Evolutionary conservation across 2,888 invertebrate species (phyloP).

Genomic region (Acleris cristana): DNA sequence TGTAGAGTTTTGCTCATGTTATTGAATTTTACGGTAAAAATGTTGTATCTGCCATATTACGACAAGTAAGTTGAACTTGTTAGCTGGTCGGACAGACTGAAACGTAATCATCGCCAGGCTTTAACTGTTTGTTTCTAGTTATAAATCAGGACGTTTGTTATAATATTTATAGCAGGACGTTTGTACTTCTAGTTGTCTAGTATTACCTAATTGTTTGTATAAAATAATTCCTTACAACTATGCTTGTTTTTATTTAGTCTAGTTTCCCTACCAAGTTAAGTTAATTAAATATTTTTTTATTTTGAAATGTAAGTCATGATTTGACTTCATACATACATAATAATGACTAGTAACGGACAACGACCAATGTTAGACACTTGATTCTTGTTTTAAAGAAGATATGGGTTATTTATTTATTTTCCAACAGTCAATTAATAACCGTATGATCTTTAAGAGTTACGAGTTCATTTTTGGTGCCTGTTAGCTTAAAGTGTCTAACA

Average conservation of each 20-base stretch:
- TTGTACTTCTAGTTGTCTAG: conserved; percentile 44
- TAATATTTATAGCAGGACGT: conserved; percentile 75
- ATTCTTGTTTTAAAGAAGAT: too few relatives aligned
- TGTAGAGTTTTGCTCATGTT: conserved; percentile 4
- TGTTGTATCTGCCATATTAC: conserved; percentile 36
- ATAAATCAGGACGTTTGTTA: conserved; percentile 59
- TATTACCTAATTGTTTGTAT: conserved; percentile 46
- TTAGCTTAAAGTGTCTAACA: too few relatives aligned
- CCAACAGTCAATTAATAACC: too few relatives aligned
- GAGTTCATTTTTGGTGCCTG: too few relatives aligned
- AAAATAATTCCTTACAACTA: conserved; percentile 3
- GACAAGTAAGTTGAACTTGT: conserved; percentile 23
- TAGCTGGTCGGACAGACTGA: conserved; percentile 26
- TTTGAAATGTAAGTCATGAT: not conserved
- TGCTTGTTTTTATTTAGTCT: conserved; percentile 20
- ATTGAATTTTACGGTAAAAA: conserved; percentile 11
- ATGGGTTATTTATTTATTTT: too few relatives aligned
- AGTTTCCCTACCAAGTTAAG: conserved; percentile 7
- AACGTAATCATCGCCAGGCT: conserved; percentile 28
- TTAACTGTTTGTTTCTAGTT: conserved; percentile 41
- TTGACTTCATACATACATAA: not conserved
- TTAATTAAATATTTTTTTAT: not conserved
- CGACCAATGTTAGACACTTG: too few relatives aligned
- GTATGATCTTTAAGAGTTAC: too few relatives aligned
- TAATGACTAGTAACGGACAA: too few relatives aligned